A percentile compares a stretch with the other conserved stretches of the same genome.
Evolutionary conservation across 2,113 vertebrate genomes (phyloP).

Genomic region (Microcebus lehilahytsara): DNA sequence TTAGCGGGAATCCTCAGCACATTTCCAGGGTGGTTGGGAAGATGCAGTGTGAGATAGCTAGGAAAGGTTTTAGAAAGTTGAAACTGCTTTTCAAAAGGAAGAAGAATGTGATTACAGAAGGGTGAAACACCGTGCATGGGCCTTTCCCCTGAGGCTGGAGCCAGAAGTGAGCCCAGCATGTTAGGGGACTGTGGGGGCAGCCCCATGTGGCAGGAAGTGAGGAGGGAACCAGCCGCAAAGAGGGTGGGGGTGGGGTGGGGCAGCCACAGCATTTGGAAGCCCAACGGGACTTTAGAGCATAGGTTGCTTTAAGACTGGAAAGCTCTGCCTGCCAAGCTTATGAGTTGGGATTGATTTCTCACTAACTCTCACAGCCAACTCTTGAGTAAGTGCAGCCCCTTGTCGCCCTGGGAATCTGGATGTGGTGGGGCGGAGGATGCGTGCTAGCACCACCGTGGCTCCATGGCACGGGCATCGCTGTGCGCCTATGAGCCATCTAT

Average conservation of each 20-base stretch:
- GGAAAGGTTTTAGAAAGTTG: conserved; percentile 26
- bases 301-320: conserved; percentile 12
- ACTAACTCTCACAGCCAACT: not conserved
- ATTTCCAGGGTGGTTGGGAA: not conserved
- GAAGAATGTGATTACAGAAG: not conserved
- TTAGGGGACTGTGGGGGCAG: not conserved
- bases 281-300: not conserved
- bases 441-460: not conserved
- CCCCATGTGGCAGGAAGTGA: not conserved
- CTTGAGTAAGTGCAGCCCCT: not conserved
- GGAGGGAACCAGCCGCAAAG: not conserved
- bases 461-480: not conserved
- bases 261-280: not conserved
- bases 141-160: conserved; percentile 16
- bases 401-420: not conserved
- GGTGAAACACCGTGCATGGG: not conserved
- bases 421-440: not conserved
- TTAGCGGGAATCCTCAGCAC: not conserved
- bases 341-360: conserved; percentile 36
- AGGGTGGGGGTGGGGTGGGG: no score
- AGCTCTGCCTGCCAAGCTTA: not conserved
- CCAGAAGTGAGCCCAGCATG: not conserved
- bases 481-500: not conserved
- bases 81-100: conserved; percentile 6
- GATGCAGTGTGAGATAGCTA: not conserved